phyloP scores from a whole-genome alignment of 1,140 invertebrate species.

The Hylyphantes graminicola region DNA sequence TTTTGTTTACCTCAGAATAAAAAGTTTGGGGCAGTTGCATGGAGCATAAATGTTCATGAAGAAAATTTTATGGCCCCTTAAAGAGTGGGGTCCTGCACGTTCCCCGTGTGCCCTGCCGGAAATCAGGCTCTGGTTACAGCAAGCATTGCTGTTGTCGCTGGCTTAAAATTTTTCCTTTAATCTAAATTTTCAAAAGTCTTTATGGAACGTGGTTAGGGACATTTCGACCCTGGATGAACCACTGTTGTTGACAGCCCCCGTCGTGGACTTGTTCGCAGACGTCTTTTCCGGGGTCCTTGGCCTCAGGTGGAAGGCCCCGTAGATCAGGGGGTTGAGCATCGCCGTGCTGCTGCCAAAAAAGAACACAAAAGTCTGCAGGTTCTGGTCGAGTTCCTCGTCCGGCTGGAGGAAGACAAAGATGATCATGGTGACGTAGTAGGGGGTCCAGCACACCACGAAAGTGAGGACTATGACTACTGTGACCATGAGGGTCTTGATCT shows the following conservation, averaged over 20 bases:
- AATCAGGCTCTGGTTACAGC: too few relatives aligned
- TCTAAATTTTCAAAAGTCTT: not conserved
- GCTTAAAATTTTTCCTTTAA: too few relatives aligned
- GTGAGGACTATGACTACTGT: slow-evolving; percentile 87
- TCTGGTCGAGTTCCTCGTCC: slow-evolving; percentile 74
- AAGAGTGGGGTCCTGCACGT: too few relatives aligned
- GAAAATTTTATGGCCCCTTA: too few relatives aligned
- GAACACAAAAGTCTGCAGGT: slow-evolving; percentile 72
- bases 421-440: slow-evolving; percentile 94
- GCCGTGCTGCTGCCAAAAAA: slow-evolving; percentile 90
- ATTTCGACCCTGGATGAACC: slow-evolving; percentile 26
- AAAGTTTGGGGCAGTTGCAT: too few relatives aligned
- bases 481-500: slow-evolving; percentile 83
- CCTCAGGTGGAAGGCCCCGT: slow-evolving; percentile 83
- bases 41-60: too few relatives aligned
- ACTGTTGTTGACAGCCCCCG: slow-evolving; percentile 12
- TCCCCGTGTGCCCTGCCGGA: too few relatives aligned
- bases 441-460: slow-evolving; percentile 98
- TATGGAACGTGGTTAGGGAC: slow-evolving; percentile 23
- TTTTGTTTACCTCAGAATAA: too few relatives aligned
- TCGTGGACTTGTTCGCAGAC: not conserved
- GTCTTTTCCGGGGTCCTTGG: not conserved
- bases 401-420: slow-evolving; percentile 82
- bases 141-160: too few relatives aligned
- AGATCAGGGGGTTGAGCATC: slow-evolving; percentile 87